Evolutionary conservation across 2,113 vertebrate species (phyloP), one percentile per base, ranked within the genome.

Genomic region (Glaucidium brasilianum): DNA sequence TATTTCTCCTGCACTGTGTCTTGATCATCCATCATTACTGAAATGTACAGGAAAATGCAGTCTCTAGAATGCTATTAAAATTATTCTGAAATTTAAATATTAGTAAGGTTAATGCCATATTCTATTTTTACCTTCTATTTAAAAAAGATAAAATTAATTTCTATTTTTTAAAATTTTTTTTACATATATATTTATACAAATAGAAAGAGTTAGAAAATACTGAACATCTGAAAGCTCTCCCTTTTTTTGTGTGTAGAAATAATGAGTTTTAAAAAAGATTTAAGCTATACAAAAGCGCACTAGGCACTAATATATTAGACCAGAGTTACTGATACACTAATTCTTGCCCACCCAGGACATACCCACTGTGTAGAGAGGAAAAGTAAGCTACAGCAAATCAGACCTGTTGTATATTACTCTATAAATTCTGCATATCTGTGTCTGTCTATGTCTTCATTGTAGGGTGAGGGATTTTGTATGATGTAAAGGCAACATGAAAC

Each of bases 31-130:
- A 79, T 97, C 92, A 87, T 69, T 74, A 90, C 39, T 90, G 77
- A 96, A 97, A 97, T 75, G 58, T 43, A 95, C 8, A 89, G 71
- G 60, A 94, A 97, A 97, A 96, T 68, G 39, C 52, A 91, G 74
- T 37, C 53, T 87, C 79, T 78, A n/a, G 71, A 86, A 71, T 91
- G 41, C 18, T 95, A 22, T 88, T 82, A 77, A 97, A 95, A 88
- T 43, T 41, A 39, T 63, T 56, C 72, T 94, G 73, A 82, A 62
- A 86, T 88, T 94, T 92, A 95, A 96, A 78, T 85, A 79, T 66
- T 85, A 93, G 84, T 94, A 87, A 92, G 30, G 34, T 52, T 84
- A 96, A 62, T 76, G 12, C 1, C 2, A 5, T 66, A 79, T 49
- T 69, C 12, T 45, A 39, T 58, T 64, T 79, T 78, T 75, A 41